Evolutionary conservation across 2,797 vertebrate species (phyloP).

Genomic region (Vultur gryphus): DNA sequence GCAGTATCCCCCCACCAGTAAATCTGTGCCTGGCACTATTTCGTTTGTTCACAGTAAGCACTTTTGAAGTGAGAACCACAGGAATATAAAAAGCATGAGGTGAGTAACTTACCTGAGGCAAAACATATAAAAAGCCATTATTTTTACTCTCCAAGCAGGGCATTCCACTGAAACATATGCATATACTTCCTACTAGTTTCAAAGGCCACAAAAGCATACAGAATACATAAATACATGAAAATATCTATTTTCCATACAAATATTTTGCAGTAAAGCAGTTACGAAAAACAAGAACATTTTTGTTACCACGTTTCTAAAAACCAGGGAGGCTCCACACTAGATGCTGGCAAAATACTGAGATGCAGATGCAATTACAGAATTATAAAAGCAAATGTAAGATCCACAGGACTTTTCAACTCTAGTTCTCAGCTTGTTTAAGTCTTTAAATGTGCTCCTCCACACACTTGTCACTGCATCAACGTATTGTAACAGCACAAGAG

Average conservation of each 20-base stretch:
- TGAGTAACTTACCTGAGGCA: conserved; percentile 1
- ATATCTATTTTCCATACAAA: background rate
- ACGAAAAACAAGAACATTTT: background rate
- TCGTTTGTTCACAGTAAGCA: background rate
- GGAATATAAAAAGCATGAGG: background rate
- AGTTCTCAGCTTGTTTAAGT: background rate
- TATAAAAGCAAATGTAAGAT: background rate
- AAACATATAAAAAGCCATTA: background rate
- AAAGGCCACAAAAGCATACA: background rate
- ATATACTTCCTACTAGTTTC: background rate
- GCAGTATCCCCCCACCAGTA: background rate
- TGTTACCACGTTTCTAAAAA: background rate
- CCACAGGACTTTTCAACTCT: background rate
- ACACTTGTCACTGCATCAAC: background rate
- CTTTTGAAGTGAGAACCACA: background rate
- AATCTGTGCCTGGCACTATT: background rate
- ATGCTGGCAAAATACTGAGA: background rate
- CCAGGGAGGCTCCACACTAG: background rate
- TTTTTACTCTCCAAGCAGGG: background rate
- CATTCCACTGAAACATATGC: background rate
- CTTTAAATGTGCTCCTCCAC: background rate
- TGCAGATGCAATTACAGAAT: background rate
- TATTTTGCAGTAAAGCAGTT: background rate
- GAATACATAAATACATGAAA: background rate
- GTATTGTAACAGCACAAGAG: background rate